Conservation (phyloP, 1,140 invertebrate genomes). For the Ctenoplectra terminalis region DNA sequence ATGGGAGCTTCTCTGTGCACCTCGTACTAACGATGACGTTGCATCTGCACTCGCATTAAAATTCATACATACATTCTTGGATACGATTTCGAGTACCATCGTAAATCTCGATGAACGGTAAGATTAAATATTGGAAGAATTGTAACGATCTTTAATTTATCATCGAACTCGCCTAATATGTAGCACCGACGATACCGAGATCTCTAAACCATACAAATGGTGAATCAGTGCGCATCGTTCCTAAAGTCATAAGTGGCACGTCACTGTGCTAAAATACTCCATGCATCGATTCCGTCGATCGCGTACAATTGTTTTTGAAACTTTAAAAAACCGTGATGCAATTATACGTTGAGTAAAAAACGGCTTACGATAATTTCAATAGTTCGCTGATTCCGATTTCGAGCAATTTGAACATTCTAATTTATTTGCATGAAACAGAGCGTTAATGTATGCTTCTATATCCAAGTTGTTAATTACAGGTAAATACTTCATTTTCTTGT, state of each 20-base stretch:
- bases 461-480: neutral
- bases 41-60: slow-evolving; percentile 49
- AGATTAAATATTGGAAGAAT: neutral
- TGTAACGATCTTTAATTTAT: neutral
- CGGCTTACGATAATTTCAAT: neutral
- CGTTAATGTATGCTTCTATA: neutral
- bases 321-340: neutral
- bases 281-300: no score
- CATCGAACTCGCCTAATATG: neutral
- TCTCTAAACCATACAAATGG: neutral
- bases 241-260: neutral
- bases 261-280: no score
- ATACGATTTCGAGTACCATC: slow-evolving; percentile 7
- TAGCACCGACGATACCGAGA: neutral
- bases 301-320: no score
- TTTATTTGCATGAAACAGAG: no score
- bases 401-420: neutral
- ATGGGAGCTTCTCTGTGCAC: slow-evolving; percentile 15
- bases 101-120: neutral
- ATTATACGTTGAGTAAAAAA: neutral
- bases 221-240: neutral
- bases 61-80: slow-evolving; percentile 51
- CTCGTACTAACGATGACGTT: slow-evolving; percentile 9
- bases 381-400: no score
- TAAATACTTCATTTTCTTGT: neutral